Percentiles rank a stretch among this genome's conserved stretches.
phyloP scores from a whole-genome alignment of 1,140 invertebrate species.

The Aethina tumida region DNA sequence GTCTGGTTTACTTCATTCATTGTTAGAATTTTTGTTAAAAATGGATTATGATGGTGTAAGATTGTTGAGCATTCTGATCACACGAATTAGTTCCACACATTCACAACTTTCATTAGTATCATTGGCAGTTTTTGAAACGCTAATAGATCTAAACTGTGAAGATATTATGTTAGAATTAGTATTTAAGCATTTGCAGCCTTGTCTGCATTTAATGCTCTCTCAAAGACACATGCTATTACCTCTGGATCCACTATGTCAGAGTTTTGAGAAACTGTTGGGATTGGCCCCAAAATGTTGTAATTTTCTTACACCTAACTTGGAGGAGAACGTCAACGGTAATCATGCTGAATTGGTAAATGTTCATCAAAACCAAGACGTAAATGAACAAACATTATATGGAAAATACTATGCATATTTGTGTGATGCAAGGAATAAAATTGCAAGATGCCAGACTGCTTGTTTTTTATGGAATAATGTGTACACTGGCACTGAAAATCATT shows the following conservation, averaged over 20 bases:
- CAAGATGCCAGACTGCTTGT: constrained; percentile 61
- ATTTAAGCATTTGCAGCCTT: constrained; percentile 77
- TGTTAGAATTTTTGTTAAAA: constrained; percentile 78
- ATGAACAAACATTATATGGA: constrained; percentile 54
- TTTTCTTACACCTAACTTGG: constrained; percentile 24
- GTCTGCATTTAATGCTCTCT: constrained; percentile 83
- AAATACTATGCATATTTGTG: constrained; percentile 76
- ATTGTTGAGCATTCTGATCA: constrained; percentile 68
- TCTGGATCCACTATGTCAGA: constrained; percentile 69
- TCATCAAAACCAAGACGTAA: too few relatives aligned
- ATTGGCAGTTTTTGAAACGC: constrained; percentile 79
- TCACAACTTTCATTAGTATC: constrained; percentile 82
- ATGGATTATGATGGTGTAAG: constrained; percentile 72
- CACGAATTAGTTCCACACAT: constrained; percentile 50
- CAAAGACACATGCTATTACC: constrained; percentile 65
- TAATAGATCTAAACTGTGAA: constrained; percentile 89
- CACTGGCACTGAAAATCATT: constrained; percentile 38
- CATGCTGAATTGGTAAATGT: constrained; percentile 42
- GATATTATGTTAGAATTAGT: constrained; percentile 93
- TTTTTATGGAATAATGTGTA: constrained; percentile 67
- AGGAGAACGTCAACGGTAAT: constrained; percentile 32
- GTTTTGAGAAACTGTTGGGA: constrained; percentile 74
- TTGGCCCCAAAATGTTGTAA: constrained; percentile 59
- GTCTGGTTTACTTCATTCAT: constrained; percentile 67
- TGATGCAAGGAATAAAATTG: constrained; percentile 69